Evolutionary conservation across 53 echinoderm and acorn worm species (phyloP).

Genomic region (Pentamera pediparva): DNA sequence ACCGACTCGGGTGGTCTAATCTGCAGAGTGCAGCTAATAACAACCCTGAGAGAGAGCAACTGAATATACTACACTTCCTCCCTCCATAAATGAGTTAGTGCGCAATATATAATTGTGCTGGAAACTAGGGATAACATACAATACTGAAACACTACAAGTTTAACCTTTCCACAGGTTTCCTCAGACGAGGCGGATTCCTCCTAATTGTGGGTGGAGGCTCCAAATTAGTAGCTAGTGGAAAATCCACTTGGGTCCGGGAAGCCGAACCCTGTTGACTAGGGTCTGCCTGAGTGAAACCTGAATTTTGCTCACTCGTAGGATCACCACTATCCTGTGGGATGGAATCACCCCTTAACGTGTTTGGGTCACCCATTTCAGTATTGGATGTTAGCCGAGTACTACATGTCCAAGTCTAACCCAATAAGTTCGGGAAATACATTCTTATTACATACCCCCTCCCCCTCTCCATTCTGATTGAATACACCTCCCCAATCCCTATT

Average conservation of each 20-base stretch:
- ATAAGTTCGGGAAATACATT: not conserved
- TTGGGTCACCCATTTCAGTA: not conserved
- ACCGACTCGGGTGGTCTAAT: too few species aligned
- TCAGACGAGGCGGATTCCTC: constrained; percentile 2
- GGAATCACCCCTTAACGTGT: not conserved
- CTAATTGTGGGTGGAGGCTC: not conserved
- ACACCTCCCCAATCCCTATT: not conserved
- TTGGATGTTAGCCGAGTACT: not conserved
- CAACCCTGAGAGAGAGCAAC: too few species aligned
- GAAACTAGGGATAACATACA: not conserved
- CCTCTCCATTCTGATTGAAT: not conserved
- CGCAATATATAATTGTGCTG: too few species aligned
- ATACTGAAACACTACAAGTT: not conserved
- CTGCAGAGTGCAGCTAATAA: too few species aligned
- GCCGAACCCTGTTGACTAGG: too few species aligned
- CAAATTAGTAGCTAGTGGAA: not conserved
- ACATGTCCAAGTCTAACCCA: not conserved
- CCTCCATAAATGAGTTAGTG: too few species aligned
- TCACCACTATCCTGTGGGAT: not conserved
- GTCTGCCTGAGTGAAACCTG: not conserved
- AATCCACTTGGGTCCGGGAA: not conserved
- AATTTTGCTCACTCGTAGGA: not conserved
- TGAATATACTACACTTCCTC: too few species aligned
- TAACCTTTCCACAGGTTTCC: not conserved
- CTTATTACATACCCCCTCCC: not conserved